phyloP scores from a whole-genome alignment of 2,888 invertebrate genomes.

The Flexamia atlantica region DNA sequence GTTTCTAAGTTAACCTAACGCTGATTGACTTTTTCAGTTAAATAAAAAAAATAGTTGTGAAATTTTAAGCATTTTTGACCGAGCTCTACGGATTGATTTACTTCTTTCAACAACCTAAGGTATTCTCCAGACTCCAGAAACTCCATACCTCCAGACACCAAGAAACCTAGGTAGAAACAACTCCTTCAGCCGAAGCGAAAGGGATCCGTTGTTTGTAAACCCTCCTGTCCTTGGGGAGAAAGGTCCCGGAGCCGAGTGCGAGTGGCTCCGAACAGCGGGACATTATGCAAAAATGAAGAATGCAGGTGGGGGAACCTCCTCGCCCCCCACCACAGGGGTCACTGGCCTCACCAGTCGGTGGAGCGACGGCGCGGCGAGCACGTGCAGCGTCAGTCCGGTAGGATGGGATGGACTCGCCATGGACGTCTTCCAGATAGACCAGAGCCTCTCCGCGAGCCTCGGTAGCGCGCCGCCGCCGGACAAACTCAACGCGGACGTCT shows the following conservation, averaged over 20 bases:
- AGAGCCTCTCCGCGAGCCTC: conserved; percentile 81
- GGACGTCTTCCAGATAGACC: conserved; percentile 86
- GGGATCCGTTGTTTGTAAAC: conserved; percentile 18
- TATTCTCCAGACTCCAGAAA: no score
- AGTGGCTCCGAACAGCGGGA: conserved; percentile 35
- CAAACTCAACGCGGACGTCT: conserved; percentile 81
- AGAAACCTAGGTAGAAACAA: no score
- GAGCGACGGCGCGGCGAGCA: conserved; percentile 12
- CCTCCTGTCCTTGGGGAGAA: conserved; percentile 51
- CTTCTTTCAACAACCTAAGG: no score
- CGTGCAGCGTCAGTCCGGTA: conserved; percentile 53
- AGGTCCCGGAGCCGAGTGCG: conserved; percentile 15
- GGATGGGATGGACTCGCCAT: conserved; percentile 73
- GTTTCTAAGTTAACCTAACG: no score
- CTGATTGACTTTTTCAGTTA: no score
- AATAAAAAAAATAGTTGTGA: no score
- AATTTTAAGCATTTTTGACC: no score
- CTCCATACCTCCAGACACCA: no score
- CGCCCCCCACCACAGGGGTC: conserved; percentile 57
- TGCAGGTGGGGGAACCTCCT: conserved; percentile 52
- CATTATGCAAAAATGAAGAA: conserved; percentile 64
- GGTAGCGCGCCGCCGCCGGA: conserved; percentile 80
- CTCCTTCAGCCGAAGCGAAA: background rate
- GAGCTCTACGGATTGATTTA: no score
- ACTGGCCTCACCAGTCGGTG: conserved; percentile 46